Conservation (phyloP, 1,140 invertebrate genomes). For the Papilio polyxenes region DNA sequence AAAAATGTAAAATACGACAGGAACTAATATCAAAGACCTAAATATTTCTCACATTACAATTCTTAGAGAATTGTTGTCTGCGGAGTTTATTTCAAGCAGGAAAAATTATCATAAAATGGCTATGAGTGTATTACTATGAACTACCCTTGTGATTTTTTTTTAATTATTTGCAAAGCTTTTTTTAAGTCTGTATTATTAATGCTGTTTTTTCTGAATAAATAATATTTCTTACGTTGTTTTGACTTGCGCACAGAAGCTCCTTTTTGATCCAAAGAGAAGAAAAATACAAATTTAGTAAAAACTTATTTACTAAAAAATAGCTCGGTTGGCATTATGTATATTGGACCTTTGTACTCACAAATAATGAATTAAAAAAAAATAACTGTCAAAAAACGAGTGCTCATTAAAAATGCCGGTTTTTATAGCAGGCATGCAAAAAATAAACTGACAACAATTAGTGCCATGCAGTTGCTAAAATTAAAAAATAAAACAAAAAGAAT, state of each 20-base stretch:
- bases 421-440: constrained; percentile 48
- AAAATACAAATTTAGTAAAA: constrained; percentile 46
- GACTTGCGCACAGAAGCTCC: constrained; percentile 63
- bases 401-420: constrained; percentile 22
- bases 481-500: constrained; percentile 76
- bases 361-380: not conserved
- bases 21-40: too few species aligned
- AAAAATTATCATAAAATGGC: not conserved
- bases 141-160: not conserved
- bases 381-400: not conserved
- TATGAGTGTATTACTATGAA: not conserved
- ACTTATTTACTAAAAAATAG: constrained; percentile 3
- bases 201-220: constrained; percentile 48
- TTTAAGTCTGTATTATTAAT: not conserved
- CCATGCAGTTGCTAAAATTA: constrained; percentile 71
- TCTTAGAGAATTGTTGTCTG: too few species aligned
- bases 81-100: not conserved
- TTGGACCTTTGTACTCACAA: constrained; percentile 64
- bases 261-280: constrained; percentile 51
- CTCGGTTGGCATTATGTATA: constrained; percentile 51
- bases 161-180: not conserved
- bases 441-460: constrained; percentile 52
- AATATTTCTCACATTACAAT: too few species aligned
- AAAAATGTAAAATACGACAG: too few species aligned
- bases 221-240: constrained; percentile 62